Evolutionary conservation across 2,113 vertebrate genomes (phyloP), one percentile per base, ranked within the genome.

Genomic region (Ptilorrhoa leucosticta): DNA sequence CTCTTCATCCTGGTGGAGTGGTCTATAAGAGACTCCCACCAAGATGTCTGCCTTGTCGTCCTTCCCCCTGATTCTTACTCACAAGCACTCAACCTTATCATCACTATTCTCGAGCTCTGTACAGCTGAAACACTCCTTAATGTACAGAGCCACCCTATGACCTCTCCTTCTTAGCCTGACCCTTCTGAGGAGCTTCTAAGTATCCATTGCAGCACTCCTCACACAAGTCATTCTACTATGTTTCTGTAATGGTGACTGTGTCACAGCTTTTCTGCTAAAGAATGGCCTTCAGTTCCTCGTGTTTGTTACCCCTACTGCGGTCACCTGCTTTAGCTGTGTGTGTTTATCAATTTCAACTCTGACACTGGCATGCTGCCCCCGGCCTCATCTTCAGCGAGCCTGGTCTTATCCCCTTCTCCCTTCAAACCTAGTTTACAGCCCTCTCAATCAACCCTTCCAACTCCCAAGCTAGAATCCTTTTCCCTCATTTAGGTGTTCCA

Each of bases 321-420:
- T 45, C 15, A 10, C 39, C 28, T 73, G 23, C n/a, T 40, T 54
- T 35, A 51, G 21, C 37, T 51, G 21, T n/a, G 17, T 30, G n/a
- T n/a, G n/a, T n/a, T n/a, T 71, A 26, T 0, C 16, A 3, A 0
- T 71, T 40, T 64, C 21, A 72, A 6, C 8, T 13, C 35, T 48
- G 15, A 53, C 3, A 4, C 21, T 48, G 6, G 4, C 4, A 2
- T 35, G 31, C 35, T 64, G 14, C 21, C 10, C 21, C 11, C 0
- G 2, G 21, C 3, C 26, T 72, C 31, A 27, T 42, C 21, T 35
- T n/a, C 27, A 37, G 31, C 42, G 31, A 42, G 8, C 8, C 10
- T 33, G 5, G 5, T 35, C 42, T 44, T 33, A 65, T 7, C 14
- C 7, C 26, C 14, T 80, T 72, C 15, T 27, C 15, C 18, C 12